Evolutionary conservation across 1,140 invertebrate genomes (phyloP).

Genomic region (Scaptomyza montana): DNA sequence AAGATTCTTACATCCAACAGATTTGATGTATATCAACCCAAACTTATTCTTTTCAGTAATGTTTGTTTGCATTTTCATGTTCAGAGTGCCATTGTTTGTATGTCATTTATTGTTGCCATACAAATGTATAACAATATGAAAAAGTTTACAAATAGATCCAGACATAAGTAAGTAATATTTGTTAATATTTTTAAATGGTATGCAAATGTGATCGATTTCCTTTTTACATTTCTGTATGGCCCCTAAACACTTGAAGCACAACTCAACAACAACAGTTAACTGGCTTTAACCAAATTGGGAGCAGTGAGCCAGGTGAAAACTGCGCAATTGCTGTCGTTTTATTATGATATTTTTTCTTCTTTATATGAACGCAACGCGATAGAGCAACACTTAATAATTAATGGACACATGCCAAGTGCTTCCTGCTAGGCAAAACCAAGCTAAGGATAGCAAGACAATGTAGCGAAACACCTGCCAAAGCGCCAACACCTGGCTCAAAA

Average conservation of each 20-base stretch:
- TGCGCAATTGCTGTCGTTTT: slow-evolving; percentile 59
- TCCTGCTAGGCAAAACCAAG: slow-evolving; percentile 46
- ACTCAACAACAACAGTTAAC: slow-evolving; percentile 34
- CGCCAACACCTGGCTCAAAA: slow-evolving; percentile 53
- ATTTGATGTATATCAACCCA: too few species aligned
- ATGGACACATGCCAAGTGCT: slow-evolving; percentile 67
- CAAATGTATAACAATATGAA: too few species aligned
- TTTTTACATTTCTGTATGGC: background rate
- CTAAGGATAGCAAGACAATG: slow-evolving; percentile 44
- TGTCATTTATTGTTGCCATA: too few species aligned
- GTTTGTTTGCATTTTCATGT: too few species aligned
- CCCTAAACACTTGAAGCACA: background rate
- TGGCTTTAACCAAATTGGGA: slow-evolving; percentile 62
- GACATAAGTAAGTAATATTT: too few species aligned
- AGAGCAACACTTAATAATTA: slow-evolving; percentile 59
- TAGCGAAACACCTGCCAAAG: slow-evolving; percentile 67
- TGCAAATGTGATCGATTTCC: background rate
- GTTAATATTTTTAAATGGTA: too few species aligned
- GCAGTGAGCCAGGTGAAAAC: slow-evolving; percentile 54
- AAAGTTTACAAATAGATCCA: too few species aligned
- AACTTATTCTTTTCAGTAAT: too few species aligned
- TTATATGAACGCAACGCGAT: slow-evolving; percentile 22
- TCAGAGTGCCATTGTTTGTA: too few species aligned
- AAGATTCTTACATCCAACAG: too few species aligned
- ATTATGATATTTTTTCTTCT: background rate